phyloP scores from a whole-genome alignment of 2,113 vertebrate species.

The Salminus brasiliensis region DNA sequence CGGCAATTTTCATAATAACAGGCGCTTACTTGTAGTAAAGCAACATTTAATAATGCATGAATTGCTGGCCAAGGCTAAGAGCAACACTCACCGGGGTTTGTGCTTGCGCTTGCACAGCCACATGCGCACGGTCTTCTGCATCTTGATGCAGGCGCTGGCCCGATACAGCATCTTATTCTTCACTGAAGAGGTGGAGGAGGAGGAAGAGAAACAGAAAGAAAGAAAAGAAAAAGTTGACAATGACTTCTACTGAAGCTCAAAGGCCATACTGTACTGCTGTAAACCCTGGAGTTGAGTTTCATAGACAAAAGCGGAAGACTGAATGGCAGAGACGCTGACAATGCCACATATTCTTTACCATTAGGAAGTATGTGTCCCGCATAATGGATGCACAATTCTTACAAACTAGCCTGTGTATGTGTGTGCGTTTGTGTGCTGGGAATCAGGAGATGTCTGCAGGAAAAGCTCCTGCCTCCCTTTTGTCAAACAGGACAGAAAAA shows the following conservation, averaged over 20 bases:
- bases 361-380: background rate
- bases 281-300: background rate
- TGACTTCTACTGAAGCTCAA: background rate
- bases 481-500: background rate
- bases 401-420: background rate
- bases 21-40: too few species aligned
- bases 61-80: too few species aligned
- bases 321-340: background rate
- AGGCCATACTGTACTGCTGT: background rate
- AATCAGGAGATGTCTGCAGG: background rate
- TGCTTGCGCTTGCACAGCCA: constrained; percentile 97
- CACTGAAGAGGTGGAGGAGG: constrained; percentile 71
- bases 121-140: constrained; percentile 96
- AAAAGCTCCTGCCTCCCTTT: background rate
- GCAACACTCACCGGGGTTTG: constrained; percentile 87
- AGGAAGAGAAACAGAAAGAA: background rate
- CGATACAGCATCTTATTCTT: constrained; percentile 96
- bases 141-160: constrained; percentile 86
- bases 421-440: background rate
- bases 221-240: background rate
- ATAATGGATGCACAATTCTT: background rate
- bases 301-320: background rate
- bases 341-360: background rate
- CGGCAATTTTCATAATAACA: too few species aligned
- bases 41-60: too few species aligned